phyloP scores from a whole-genome alignment of 2,888 invertebrate species.

The Crossocerus cetratus region DNA sequence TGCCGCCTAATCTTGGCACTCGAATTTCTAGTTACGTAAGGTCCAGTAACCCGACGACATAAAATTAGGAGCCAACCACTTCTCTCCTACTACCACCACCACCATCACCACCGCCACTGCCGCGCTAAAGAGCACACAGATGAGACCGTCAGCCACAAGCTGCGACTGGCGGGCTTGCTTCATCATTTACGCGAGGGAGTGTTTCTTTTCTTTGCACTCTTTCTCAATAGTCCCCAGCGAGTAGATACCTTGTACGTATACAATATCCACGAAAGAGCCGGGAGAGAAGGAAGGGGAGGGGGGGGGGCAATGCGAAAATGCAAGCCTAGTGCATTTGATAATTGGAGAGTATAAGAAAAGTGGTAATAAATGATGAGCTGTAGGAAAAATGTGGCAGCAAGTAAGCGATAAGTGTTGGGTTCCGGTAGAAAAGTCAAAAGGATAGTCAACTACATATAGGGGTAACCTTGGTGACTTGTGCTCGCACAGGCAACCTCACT shows the following conservation, averaged over 20 bases:
- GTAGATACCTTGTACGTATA: too few relatives aligned
- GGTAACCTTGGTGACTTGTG: conserved; percentile 69
- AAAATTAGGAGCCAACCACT: conserved; percentile 65
- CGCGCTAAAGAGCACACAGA: conserved; percentile 9
- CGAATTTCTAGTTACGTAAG: conserved; percentile 65
- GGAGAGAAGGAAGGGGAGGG: too few relatives aligned
- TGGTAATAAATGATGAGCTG: too few relatives aligned
- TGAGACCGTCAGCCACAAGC: too few relatives aligned
- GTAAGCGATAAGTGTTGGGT: background rate
- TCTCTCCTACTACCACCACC: conserved; percentile 35
- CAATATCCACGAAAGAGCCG: too few relatives aligned
- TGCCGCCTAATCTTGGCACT: conserved; percentile 63
- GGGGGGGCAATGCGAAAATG: too few relatives aligned
- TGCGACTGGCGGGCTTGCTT: too few relatives aligned
- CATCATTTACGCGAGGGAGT: too few relatives aligned
- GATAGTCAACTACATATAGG: conserved; percentile 2
- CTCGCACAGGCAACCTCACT: conserved; percentile 57
- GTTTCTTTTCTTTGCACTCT: background rate
- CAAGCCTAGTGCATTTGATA: too few relatives aligned
- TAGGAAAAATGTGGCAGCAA: too few relatives aligned
- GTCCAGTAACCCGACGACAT: conserved; percentile 68
- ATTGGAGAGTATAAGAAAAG: too few relatives aligned
- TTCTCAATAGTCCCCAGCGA: too few relatives aligned
- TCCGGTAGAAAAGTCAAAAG: background rate
- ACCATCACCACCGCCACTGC: conserved; percentile 36